Conservation (phyloP, 37 sponge, comb jelly and placozoan genomes). For the Haliclona indistincta region DNA sequence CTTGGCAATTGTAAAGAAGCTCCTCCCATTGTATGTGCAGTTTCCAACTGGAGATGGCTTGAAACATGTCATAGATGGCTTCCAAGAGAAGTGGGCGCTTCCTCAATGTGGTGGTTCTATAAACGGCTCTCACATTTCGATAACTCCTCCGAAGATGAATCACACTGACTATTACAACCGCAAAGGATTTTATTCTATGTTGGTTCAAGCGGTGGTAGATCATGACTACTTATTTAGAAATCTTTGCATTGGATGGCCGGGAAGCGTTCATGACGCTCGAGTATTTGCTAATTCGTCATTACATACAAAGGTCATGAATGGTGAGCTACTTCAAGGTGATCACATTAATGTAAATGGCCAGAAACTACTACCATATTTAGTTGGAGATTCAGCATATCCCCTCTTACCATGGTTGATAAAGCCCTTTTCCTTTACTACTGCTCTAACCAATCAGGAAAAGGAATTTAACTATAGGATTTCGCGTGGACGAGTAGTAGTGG, state of each 20-base stretch:
- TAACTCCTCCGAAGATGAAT: slow-evolving; percentile 11
- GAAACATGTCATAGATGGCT: not conserved
- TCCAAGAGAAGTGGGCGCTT: slow-evolving; percentile 15
- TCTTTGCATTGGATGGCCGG: slow-evolving; percentile 35
- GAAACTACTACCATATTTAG: slow-evolving; percentile 7
- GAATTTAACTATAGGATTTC: slow-evolving; percentile 10
- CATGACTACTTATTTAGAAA: slow-evolving; percentile 6
- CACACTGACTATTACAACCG: slow-evolving; percentile 45
- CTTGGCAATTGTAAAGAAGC: slow-evolving; percentile 16
- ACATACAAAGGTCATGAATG: not conserved
- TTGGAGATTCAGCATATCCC: slow-evolving; percentile 50
- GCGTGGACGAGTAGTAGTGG: slow-evolving; percentile 35
- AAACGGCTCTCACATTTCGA: slow-evolving; percentile 43
- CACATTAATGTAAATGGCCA: not conserved
- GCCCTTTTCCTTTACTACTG: slow-evolving; percentile 5
- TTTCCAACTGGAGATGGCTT: slow-evolving; percentile 12
- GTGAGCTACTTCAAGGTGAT: not conserved
- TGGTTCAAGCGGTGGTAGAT: slow-evolving; percentile 45
- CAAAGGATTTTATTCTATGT: slow-evolving; percentile 37
- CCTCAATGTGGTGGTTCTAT: slow-evolving; percentile 41
- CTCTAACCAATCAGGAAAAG: not conserved
- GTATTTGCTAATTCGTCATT: slow-evolving; percentile 27
- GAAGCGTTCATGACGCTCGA: slow-evolving; percentile 55
- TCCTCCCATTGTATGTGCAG: slow-evolving; percentile 9
- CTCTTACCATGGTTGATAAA: slow-evolving; percentile 46